These are phyloP conservation scores for Pomatorhinus ruficollis DNA, from an alignment of 2,113 vertebrate genomes.

Conservation along the genomic window DNA sequence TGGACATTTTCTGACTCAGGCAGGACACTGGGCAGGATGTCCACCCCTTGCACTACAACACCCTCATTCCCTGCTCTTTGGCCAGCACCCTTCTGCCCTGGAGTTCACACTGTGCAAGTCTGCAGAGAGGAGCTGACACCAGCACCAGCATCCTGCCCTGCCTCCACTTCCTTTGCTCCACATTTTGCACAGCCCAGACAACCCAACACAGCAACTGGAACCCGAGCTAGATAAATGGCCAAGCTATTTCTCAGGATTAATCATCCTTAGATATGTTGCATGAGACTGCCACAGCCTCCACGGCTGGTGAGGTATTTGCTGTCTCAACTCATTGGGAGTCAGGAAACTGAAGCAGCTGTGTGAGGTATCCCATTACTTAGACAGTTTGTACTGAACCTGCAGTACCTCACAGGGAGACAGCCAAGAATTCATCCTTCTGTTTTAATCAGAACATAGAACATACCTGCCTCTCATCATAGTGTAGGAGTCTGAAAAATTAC, in stretches of 20 bases:
- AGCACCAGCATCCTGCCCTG: neutral
- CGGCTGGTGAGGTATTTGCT: neutral
- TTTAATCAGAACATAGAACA: neutral
- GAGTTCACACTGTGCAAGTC: neutral
- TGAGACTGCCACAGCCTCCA: neutral
- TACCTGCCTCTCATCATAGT: neutral
- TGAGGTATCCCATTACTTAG: constrained; percentile 25
- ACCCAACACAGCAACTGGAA: neutral
- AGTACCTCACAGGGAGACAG: neutral
- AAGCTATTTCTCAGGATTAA: neutral
- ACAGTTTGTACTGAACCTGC: constrained; percentile 5
- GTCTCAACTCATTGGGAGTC: constrained; percentile 12
- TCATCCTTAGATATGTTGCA: neutral
- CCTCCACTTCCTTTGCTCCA: neutral
- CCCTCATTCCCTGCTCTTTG: neutral
- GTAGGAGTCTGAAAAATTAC: neutral
- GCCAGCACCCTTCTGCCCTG: neutral
- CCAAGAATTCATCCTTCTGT: constrained; percentile 16
- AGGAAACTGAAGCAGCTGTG: neutral
- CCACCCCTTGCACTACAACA: neutral
- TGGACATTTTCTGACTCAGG: neutral
- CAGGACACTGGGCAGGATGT: neutral
- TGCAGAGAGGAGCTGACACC: neutral
- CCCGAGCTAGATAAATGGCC: neutral
- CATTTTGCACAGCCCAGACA: neutral